Conservation (phyloP, 1,140 invertebrate genomes). For the Drosophila sp. region DNA sequence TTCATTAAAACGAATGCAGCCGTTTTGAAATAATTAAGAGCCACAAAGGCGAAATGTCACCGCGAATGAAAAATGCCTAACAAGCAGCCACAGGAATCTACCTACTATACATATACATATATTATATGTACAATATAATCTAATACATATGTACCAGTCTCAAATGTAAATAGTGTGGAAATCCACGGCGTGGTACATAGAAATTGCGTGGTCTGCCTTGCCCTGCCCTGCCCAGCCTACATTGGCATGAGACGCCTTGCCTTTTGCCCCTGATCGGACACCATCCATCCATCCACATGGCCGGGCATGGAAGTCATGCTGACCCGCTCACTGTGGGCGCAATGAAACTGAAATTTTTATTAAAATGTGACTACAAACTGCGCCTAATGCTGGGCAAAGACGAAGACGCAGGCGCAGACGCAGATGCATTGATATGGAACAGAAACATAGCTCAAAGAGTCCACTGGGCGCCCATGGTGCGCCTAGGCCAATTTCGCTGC, state of each 20-base stretch:
- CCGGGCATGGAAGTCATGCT: slow-evolving; percentile 58
- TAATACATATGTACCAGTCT: slow-evolving; percentile 12
- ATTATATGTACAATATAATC: slow-evolving; percentile 11
- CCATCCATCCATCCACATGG: slow-evolving; percentile 38
- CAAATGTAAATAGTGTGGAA: slow-evolving; percentile 34
- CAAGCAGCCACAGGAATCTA: slow-evolving; percentile 59
- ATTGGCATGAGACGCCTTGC: slow-evolving; percentile 1
- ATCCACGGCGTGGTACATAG: slow-evolving; percentile 40
- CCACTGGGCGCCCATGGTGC: slow-evolving; percentile 33
- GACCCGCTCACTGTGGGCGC: slow-evolving; percentile 60
- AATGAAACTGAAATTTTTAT: slow-evolving; percentile 63
- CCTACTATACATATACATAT: slow-evolving; percentile 32
- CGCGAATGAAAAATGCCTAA: slow-evolving; percentile 81
- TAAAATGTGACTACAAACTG: slow-evolving; percentile 39
- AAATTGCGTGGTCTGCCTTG: slow-evolving; percentile 48
- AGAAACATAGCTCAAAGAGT: slow-evolving; percentile 13
- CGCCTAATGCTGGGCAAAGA: slow-evolving; percentile 17
- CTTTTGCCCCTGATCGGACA: slow-evolving; percentile 12
- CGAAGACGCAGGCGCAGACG: slow-evolving; percentile 4
- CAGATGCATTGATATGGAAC: slow-evolving; percentile 61
- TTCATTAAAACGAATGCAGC: slow-evolving; percentile 84
- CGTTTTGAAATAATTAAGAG: slow-evolving; percentile 83
- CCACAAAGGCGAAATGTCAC: slow-evolving; percentile 81
- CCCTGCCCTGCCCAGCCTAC: slow-evolving; percentile 3
- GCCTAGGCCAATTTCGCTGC: slow-evolving; percentile 42